These are phyloP conservation scores for Epistrophella euchroma DNA, from an alignment of 2,888 invertebrate species.

Conservation along the genomic window DNA sequence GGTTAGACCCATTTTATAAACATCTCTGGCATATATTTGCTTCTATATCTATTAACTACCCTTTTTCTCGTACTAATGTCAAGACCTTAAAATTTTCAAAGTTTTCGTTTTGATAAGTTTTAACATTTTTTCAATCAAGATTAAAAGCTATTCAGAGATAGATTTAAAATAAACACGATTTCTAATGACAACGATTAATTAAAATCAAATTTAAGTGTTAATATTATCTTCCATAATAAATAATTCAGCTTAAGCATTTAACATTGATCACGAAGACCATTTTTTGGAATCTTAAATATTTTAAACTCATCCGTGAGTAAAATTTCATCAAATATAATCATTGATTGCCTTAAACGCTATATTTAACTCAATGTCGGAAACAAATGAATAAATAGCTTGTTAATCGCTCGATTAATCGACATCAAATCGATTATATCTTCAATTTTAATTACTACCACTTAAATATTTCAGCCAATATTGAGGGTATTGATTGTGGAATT, in stretches of 20 bases:
- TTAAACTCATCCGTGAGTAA: not conserved
- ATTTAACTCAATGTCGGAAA: not conserved
- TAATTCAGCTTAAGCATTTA: not conserved
- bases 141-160: no score
- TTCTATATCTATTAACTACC: no score
- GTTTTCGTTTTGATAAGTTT: no score
- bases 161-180: no score
- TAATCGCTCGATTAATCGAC: conserved; percentile 50
- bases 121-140: no score
- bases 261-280: not conserved
- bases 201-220: conserved; percentile 9
- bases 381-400: conserved; percentile 35
- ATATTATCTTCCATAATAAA: not conserved
- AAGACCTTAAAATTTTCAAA: no score
- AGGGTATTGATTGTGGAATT: not conserved
- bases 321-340: conserved; percentile 3
- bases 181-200: not conserved
- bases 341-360: not conserved
- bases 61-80: no score
- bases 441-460: conserved; percentile 52
- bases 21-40: no score
- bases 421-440: conserved; percentile 40
- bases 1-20: no score
- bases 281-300: not conserved
- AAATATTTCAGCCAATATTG: conserved; percentile 5